Percentiles rank a stretch among this genome's conserved stretches.
Evolutionary conservation across 2,113 vertebrate genomes (phyloP).

Genomic region (Phaethornis superciliosus): DNA sequence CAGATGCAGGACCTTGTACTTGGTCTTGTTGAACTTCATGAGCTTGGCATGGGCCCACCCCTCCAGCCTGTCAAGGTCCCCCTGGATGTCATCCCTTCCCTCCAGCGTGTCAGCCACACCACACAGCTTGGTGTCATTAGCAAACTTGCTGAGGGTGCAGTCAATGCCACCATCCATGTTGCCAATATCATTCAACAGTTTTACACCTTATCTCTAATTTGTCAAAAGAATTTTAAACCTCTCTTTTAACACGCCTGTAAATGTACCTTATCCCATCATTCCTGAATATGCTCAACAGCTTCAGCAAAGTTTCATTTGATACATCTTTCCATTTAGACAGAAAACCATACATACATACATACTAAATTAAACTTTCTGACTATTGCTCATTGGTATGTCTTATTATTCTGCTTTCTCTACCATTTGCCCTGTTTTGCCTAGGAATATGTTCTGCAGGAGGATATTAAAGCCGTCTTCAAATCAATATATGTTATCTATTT

Average conservation of each 20-base stretch:
- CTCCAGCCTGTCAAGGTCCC: too few relatives aligned
- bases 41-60: too few relatives aligned
- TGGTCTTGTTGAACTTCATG: too few relatives aligned
- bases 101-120: too few relatives aligned
- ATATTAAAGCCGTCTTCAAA: background rate
- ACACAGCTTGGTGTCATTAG: too few relatives aligned
- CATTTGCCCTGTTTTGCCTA: background rate
- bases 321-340: background rate
- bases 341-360: background rate
- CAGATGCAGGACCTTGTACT: too few relatives aligned
- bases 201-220: background rate
- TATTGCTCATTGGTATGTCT: background rate
- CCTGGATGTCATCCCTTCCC: too few relatives aligned
- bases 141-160: too few relatives aligned
- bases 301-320: background rate
- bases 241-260: background rate
- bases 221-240: background rate
- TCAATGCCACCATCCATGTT: too few relatives aligned
- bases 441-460: background rate
- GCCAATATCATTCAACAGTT: background rate
- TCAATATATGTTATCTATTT: background rate
- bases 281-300: background rate
- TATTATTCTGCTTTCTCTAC: background rate
- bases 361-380: background rate
- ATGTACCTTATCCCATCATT: background rate